A percentile compares a stretch with the other conserved stretches of the same genome.
phyloP scores from a whole-genome alignment of 2,797 vertebrate genomes.

The Crotalus adamanteus region DNA sequence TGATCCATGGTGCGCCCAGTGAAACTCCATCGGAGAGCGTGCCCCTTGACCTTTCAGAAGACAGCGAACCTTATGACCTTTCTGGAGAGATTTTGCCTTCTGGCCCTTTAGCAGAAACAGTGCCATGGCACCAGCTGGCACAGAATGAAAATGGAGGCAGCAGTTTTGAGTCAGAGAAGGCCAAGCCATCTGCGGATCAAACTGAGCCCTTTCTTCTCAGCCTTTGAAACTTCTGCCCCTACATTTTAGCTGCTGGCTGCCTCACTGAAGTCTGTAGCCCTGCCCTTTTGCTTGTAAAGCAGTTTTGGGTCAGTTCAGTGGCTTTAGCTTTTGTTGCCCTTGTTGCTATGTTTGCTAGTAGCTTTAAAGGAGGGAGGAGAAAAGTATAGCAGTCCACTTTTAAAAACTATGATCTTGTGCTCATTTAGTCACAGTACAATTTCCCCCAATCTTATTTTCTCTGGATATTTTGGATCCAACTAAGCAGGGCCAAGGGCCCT shows the following conservation, averaged over 20 bases:
- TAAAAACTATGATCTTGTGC: neutral
- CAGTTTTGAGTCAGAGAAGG: conserved; percentile 39
- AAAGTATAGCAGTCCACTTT: neutral
- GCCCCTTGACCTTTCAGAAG: conserved; percentile 61
- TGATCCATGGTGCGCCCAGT: conserved; percentile 67
- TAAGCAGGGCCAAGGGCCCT: neutral
- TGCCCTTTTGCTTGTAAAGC: neutral
- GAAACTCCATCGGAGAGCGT: conserved; percentile 62
- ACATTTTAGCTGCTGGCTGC: neutral
- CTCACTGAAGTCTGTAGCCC: neutral
- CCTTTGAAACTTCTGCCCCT: conserved; percentile 19
- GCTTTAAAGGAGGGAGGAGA: neutral
- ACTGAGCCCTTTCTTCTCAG: conserved; percentile 44
- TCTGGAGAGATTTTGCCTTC: conserved; percentile 59
- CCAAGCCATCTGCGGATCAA: conserved; percentile 31
- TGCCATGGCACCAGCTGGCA: conserved; percentile 56
- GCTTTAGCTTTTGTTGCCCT: neutral
- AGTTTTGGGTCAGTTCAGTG: neutral
- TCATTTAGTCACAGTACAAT: neutral
- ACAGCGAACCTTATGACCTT: conserved; percentile 66
- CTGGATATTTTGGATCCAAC: neutral
- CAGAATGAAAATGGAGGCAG: conserved; percentile 46
- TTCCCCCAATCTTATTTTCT: neutral
- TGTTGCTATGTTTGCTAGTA: neutral
- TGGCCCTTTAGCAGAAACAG: conserved; percentile 49